phyloP scores from a whole-genome alignment of 1,140 invertebrate species.

The Drosophila jambulina region DNA sequence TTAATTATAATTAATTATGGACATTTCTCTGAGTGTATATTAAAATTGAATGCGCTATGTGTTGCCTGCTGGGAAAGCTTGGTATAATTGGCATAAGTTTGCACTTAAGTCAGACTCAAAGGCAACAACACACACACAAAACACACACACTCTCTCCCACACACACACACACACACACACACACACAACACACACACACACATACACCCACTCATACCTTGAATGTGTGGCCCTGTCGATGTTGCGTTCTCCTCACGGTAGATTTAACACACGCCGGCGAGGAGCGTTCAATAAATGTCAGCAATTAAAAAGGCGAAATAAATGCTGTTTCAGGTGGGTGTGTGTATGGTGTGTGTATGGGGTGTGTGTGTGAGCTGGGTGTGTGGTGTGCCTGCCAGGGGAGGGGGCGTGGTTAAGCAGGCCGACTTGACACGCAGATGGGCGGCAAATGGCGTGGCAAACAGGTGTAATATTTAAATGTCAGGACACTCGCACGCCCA shows the following conservation, averaged over 20 bases:
- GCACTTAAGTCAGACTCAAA: constrained; percentile 75
- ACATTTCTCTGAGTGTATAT: constrained; percentile 12
- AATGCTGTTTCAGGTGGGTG: constrained; percentile 54
- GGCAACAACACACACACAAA: constrained; percentile 27
- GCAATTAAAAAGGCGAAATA: constrained; percentile 79
- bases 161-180: constrained; percentile 6
- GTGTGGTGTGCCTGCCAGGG: background rate
- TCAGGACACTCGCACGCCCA: background rate
- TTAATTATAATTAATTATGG: background rate
- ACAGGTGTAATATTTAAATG: constrained; percentile 52
- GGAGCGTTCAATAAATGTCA: constrained; percentile 77
- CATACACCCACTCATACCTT: background rate
- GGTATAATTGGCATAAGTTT: constrained; percentile 81
- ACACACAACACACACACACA: constrained; percentile 1
- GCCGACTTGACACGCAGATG: constrained; percentile 6
- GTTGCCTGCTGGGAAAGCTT: constrained; percentile 55
- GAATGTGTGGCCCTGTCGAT: constrained; percentile 6
- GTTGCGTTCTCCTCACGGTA: constrained; percentile 57
- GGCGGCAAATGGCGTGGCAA: constrained; percentile 33
- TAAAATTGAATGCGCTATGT: constrained; percentile 29
- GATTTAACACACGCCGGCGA: constrained; percentile 66
- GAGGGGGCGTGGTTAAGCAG: constrained; percentile 44
- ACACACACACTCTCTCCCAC: background rate
- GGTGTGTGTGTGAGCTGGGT: constrained; percentile 9
- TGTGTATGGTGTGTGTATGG: background rate